Conservation (phyloP, 2,113 vertebrate genomes). For the Serinus canaria region DNA sequence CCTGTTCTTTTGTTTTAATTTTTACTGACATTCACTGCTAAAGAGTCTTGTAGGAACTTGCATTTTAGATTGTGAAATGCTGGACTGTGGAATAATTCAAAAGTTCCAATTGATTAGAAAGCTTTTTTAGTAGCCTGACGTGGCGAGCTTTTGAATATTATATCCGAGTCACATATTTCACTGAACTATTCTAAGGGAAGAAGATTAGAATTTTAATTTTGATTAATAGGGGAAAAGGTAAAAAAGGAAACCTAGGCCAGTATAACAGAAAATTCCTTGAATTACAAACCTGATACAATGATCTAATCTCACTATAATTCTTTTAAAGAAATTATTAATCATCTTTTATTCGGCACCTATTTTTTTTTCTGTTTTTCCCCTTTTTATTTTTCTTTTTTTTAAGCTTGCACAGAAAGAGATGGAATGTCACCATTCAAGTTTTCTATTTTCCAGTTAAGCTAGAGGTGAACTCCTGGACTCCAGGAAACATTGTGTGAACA, state of each 20-base stretch:
- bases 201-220: neutral
- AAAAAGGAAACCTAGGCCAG: neutral
- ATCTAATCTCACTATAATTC: neutral
- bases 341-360: neutral
- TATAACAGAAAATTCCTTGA: neutral
- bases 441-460: neutral
- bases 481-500: neutral
- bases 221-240: neutral
- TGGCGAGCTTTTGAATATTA: neutral
- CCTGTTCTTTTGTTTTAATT: neutral
- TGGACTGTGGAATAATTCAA: neutral
- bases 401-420: neutral
- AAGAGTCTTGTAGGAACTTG: neutral
- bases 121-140: neutral
- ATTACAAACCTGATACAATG: neutral
- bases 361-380: too few relatives aligned
- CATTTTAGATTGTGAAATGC: neutral
- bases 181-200: neutral
- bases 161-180: neutral
- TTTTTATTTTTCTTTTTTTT: neutral
- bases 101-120: neutral
- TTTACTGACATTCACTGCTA: neutral
- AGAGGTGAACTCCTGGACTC: neutral
- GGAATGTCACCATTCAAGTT: neutral
- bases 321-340: neutral